phyloP scores from a whole-genome alignment of 2,797 vertebrate species.

The Eremophila alpestris region DNA sequence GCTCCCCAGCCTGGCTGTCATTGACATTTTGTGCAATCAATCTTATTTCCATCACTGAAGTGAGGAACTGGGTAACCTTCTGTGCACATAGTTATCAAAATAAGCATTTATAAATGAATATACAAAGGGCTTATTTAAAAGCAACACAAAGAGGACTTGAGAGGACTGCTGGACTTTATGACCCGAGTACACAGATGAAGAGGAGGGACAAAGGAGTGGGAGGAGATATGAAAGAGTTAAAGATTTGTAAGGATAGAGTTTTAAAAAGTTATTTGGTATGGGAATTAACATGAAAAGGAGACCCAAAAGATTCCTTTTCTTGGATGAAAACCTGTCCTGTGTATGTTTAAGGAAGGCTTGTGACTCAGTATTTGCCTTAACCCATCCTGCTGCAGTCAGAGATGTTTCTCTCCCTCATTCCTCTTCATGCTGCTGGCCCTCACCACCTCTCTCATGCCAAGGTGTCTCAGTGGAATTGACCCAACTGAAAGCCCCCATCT shows the following conservation, averaged over 20 bases:
- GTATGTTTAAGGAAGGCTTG: background rate
- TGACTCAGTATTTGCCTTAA: background rate
- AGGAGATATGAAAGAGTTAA: background rate
- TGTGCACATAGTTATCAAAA: conserved; percentile 38
- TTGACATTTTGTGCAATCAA: conserved; percentile 32
- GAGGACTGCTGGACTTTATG: conserved; percentile 25
- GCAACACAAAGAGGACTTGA: conserved; percentile 40
- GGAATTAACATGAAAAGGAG: background rate
- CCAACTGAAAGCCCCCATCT: background rate
- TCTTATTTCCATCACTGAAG: conserved; percentile 25
- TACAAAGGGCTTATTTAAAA: conserved; percentile 45
- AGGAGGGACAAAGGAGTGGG: background rate
- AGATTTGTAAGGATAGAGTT: background rate
- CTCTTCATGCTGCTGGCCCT: background rate
- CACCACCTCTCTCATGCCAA: background rate
- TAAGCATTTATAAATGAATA: conserved; percentile 29
- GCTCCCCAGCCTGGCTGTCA: background rate
- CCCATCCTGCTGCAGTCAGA: background rate
- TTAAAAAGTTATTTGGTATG: background rate
- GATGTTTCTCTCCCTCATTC: background rate
- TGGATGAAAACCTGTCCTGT: background rate
- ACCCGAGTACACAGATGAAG: background rate
- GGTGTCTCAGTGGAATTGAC: background rate
- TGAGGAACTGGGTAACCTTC: conserved; percentile 22
- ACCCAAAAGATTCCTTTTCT: background rate